Percentiles rank a stretch among this genome's conserved stretches.
Conservation (phyloP, 2,797 vertebrate species). For the Xerus rutilus region DNA sequence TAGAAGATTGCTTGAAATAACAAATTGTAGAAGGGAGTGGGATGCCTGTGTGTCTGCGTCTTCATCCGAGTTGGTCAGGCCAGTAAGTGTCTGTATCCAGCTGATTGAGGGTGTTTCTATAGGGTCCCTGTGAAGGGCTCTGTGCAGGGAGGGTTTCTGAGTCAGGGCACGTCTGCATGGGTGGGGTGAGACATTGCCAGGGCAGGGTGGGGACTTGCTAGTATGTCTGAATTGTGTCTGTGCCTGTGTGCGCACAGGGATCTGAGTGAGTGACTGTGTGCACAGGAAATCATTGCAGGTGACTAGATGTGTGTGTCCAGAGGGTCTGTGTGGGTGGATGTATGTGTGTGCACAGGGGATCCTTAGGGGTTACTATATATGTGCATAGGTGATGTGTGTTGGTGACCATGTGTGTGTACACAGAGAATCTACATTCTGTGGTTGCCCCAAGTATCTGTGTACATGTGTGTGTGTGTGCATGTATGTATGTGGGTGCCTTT, state of each 20-base stretch:
- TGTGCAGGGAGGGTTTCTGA: not conserved
- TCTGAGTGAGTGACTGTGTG: too few species aligned
- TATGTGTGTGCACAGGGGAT: not conserved
- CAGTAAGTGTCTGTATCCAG: not conserved
- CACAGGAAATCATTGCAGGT: not conserved
- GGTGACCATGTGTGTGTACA: not conserved
- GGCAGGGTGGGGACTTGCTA: not conserved
- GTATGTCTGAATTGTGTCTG: not conserved
- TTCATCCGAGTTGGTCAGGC: not conserved
- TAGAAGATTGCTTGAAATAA: not conserved
- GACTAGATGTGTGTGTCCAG: not conserved
- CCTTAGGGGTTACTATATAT: not conserved
- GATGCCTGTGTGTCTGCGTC: not conserved
- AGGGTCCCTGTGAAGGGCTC: not conserved
- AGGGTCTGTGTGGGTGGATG: fast-evolving
- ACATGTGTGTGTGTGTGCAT: not conserved
- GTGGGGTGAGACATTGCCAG: not conserved
- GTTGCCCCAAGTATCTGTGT: too few species aligned
- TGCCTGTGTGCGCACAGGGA: not conserved
- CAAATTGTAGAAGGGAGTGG: not conserved
- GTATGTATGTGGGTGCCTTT: too few species aligned
- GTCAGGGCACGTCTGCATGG: not conserved
- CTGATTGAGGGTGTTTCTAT: not conserved
- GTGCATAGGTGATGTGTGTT: not conserved
- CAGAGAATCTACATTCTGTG: too few species aligned